phyloP scores from a whole-genome alignment of 2,797 vertebrate species.

The Enteromius fasciolatus region DNA sequence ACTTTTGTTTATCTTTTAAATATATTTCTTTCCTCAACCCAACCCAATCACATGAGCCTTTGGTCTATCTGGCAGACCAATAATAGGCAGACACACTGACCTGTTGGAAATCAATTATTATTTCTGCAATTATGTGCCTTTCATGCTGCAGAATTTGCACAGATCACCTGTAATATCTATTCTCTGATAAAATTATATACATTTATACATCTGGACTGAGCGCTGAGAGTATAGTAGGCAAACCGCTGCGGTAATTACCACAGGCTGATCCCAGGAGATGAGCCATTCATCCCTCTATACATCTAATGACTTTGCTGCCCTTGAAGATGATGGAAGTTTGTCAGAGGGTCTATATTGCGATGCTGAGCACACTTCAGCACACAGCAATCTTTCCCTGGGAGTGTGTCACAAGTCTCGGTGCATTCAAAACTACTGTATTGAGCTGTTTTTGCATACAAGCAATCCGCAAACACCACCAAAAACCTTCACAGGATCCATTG shows the following conservation, averaged over 20 bases:
- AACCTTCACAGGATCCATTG: neutral
- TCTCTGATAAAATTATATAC: conserved; percentile 4
- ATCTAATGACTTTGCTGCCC: conserved; percentile 73
- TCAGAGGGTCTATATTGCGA: conserved; percentile 63
- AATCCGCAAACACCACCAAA: conserved; percentile 18
- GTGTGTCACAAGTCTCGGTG: conserved; percentile 55
- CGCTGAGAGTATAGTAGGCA: conserved; percentile 1
- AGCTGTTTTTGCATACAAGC: conserved; percentile 31
- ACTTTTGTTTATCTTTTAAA: neutral
- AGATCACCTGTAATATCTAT: conserved; percentile 6
- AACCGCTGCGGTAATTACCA: conserved; percentile 58
- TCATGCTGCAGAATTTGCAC: neutral
- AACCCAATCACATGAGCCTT: neutral
- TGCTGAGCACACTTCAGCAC: conserved; percentile 58
- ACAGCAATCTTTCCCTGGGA: conserved; percentile 62
- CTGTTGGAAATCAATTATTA: neutral
- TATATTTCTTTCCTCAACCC: neutral
- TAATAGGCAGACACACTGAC: neutral
- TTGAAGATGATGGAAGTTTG: conserved; percentile 77
- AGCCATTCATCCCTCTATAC: conserved; percentile 73
- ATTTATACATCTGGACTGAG: neutral
- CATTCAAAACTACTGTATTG: conserved; percentile 32
- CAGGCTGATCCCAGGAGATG: conserved; percentile 67
- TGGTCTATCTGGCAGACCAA: neutral
- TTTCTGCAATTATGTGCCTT: neutral